phyloP scores from a whole-genome alignment of 2,113 vertebrate species.

The Antigone vipio region DNA sequence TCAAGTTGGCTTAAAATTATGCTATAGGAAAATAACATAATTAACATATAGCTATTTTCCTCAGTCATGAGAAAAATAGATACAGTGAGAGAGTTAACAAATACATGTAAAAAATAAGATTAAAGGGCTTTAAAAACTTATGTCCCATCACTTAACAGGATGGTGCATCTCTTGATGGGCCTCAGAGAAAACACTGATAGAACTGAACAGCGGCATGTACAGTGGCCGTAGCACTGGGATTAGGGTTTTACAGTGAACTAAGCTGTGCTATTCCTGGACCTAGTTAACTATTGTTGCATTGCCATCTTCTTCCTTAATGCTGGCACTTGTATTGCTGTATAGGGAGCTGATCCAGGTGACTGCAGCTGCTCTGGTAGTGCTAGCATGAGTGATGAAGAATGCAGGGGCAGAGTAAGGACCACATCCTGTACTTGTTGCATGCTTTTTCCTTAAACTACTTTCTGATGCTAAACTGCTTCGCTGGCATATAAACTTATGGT shows the following conservation, averaged over 20 bases:
- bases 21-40: neutral
- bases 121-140: neutral
- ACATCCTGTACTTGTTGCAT: neutral
- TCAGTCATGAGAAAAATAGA: neutral
- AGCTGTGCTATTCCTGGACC: neutral
- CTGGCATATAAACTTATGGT: neutral
- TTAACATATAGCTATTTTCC: too few species aligned
- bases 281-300: neutral
- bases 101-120: neutral
- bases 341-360: neutral
- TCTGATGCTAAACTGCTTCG: neutral
- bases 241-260: neutral
- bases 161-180: neutral
- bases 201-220: neutral
- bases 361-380: neutral
- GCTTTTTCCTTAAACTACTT: neutral
- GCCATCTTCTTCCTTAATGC: neutral
- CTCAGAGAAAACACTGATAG: neutral
- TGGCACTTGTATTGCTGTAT: neutral
- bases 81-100: neutral
- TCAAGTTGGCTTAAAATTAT: neutral
- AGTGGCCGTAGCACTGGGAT: neutral
- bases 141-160: rapidly evolving
- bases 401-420: neutral
- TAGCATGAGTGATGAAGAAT: neutral